Conservation (phyloP, 2,888 invertebrate genomes). For the Syrista parreyssii region DNA sequence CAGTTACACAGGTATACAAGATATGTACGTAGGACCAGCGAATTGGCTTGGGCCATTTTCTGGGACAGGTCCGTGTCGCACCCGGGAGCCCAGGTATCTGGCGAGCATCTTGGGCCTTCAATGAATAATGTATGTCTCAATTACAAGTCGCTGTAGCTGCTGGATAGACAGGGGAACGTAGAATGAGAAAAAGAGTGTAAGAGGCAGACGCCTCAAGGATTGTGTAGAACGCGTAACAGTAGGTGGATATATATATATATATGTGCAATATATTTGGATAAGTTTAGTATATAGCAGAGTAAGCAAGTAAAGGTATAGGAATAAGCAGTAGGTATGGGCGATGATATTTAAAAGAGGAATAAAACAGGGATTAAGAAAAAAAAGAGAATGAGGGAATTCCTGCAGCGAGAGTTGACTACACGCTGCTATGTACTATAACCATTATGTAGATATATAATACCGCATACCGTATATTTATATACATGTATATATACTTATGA, state of each 20-base stretch:
- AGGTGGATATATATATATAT: neutral
- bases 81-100: neutral
- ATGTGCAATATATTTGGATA: neutral
- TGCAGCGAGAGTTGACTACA: neutral
- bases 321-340: neutral
- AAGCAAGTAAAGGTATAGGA: neutral
- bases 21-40: neutral
- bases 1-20: neutral
- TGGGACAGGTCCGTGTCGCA: constrained; percentile 2
- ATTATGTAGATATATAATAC: neutral
- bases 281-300: neutral
- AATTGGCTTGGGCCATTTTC: constrained; percentile 2
- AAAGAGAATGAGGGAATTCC: neutral
- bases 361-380: neutral
- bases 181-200: neutral
- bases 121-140: constrained; percentile 41
- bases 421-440: neutral
- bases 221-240: neutral
- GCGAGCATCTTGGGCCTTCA: constrained; percentile 4
- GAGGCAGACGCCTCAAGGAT: neutral
- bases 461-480: neutral
- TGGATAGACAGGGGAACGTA: constrained; percentile 4
- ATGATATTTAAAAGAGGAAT: constrained; percentile 1
- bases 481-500: neutral
- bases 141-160: constrained; percentile 22